Percentiles rank a stretch among this genome's conserved stretches.
Conservation (phyloP, 2,888 invertebrate species). For the Lapara coniferarum region DNA sequence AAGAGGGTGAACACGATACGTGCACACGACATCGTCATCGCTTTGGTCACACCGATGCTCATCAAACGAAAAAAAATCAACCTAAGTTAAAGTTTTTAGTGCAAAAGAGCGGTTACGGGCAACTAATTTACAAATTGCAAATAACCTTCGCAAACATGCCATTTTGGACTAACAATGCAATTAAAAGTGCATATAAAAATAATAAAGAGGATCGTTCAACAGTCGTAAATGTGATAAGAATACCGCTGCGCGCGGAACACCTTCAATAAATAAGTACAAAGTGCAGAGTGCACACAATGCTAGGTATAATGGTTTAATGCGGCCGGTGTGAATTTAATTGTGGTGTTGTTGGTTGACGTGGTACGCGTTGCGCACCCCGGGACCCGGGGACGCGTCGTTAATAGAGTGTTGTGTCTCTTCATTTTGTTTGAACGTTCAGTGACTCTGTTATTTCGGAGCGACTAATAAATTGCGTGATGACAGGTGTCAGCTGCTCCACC, state of each 20-base stretch:
- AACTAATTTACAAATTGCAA: slow-evolving; percentile 40
- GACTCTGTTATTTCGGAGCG: slow-evolving; percentile 82
- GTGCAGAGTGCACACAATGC: slow-evolving; percentile 35
- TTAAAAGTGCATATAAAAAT: slow-evolving; percentile 39
- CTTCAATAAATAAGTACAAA: slow-evolving; percentile 36
- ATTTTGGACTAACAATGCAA: slow-evolving; percentile 40
- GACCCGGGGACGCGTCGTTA: slow-evolving; percentile 75
- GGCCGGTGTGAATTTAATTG: slow-evolving; percentile 68
- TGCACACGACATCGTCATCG: slow-evolving; percentile 56
- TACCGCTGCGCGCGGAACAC: slow-evolving; percentile 46
- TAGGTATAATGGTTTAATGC: slow-evolving; percentile 41
- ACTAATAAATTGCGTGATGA: slow-evolving; percentile 83
- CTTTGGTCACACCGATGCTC: slow-evolving; percentile 45
- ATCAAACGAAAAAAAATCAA: slow-evolving; percentile 64
- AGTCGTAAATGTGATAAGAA: slow-evolving; percentile 46
- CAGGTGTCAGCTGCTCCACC: slow-evolving; percentile 83
- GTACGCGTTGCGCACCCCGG: slow-evolving; percentile 57
- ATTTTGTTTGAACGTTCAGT: slow-evolving; percentile 80
- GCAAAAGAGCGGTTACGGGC: background rate
- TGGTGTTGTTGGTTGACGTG: slow-evolving; percentile 64
- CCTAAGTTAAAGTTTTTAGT: too few species aligned
- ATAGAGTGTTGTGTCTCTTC: slow-evolving; percentile 80
- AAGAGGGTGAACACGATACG: slow-evolving; percentile 54
- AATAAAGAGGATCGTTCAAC: slow-evolving; percentile 40
- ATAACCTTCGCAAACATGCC: slow-evolving; percentile 32